These are phyloP conservation scores for Zaprionus camerounensis DNA, from an alignment of 1,140 invertebrate genomes.

Conservation along the genomic window DNA sequence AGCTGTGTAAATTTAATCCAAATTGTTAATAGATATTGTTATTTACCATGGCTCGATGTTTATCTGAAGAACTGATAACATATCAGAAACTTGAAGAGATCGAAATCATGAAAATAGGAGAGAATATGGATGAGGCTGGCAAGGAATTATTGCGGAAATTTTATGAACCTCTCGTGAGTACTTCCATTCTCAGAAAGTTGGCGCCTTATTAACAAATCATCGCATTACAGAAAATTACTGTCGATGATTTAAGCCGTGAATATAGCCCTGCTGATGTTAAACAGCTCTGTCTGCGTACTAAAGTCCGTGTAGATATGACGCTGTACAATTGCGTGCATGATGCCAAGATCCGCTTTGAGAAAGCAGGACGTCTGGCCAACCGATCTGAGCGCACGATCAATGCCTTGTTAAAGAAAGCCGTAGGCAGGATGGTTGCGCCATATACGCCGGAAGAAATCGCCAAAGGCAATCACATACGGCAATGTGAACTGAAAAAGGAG, in stretches of 20 bases:
- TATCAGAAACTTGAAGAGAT: conserved; percentile 25
- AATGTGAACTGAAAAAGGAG: conserved; percentile 35
- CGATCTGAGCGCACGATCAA: conserved; percentile 44
- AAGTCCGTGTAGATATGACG: conserved; percentile 48
- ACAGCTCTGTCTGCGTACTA: conserved; percentile 53
- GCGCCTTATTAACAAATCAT: neutral
- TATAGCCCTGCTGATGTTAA: conserved; percentile 30
- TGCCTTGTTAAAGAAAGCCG: conserved; percentile 47
- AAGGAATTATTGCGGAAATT: conserved; percentile 3
- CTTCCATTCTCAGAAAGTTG: neutral
- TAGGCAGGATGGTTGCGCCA: conserved; percentile 43
- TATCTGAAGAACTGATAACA: conserved; percentile 4
- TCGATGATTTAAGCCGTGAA: conserved; percentile 38
- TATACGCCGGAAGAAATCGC: conserved; percentile 21
- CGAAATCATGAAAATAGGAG: neutral
- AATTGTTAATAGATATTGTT: neutral
- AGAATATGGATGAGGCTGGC: neutral
- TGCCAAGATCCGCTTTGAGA: conserved; percentile 37
- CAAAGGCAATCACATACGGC: neutral
- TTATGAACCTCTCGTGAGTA: conserved; percentile 17
- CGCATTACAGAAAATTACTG: conserved; percentile 47
- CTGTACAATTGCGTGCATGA: conserved; percentile 48
- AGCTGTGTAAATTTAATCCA: neutral
- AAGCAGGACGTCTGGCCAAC: conserved; percentile 34
- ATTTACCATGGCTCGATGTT: conserved; percentile 16